Evolutionary conservation across 2,113 vertebrate species (phyloP).

Genomic region (Pseudonaja textilis): DNA sequence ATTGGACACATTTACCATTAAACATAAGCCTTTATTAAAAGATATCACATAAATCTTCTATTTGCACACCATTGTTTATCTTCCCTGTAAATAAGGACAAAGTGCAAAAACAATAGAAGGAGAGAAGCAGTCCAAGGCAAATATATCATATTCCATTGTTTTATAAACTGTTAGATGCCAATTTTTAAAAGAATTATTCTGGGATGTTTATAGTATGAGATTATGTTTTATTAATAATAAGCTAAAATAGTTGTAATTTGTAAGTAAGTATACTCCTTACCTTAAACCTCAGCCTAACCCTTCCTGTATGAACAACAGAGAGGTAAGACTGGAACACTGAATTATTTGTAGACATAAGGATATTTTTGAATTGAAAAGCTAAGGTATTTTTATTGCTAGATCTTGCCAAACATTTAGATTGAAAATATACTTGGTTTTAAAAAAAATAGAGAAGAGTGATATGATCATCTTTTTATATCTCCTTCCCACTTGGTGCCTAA

Average conservation of each 20-base stretch:
- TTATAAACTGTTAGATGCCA: neutral
- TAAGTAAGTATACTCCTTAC: neutral
- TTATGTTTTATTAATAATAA: neutral
- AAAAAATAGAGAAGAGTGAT: slow-evolving; percentile 9
- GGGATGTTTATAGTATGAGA: neutral
- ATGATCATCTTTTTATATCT: neutral
- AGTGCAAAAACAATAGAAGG: neutral
- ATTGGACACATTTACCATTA: neutral
- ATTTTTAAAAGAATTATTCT: neutral
- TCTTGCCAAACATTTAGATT: neutral
- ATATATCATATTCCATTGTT: neutral
- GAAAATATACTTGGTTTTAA: neutral
- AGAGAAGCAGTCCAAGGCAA: neutral
- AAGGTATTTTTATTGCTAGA: neutral
- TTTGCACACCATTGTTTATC: neutral
- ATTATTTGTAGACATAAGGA: neutral
- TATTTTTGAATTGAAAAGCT: neutral
- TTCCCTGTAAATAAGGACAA: neutral
- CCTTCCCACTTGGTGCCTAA: neutral
- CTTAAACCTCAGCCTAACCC: neutral
- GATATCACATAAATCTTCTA: neutral
- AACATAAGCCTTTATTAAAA: neutral
- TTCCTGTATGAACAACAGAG: neutral
- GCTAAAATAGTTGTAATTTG: fast-evolving
- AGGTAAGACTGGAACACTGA: neutral